Percentiles rank a stretch among this genome's conserved stretches.
Conservation (phyloP, 2,113 vertebrate species). For the Sphyrna mokarran region DNA sequence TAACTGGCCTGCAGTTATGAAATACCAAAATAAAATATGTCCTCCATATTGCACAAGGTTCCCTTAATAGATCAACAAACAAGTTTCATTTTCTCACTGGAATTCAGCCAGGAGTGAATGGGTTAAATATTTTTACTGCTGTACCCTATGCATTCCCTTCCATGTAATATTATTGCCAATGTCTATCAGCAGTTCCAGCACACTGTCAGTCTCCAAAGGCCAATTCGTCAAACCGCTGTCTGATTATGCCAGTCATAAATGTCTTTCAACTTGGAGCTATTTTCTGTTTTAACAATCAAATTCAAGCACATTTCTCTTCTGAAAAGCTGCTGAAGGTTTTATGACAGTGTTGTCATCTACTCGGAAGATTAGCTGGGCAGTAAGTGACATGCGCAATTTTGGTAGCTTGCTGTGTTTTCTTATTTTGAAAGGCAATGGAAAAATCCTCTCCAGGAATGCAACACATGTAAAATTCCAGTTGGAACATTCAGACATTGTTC, state of each 20-base stretch:
- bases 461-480: not conserved
- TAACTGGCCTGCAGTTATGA: not conserved
- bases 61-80: too few relatives aligned
- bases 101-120: not conserved
- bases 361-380: not conserved
- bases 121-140: not conserved
- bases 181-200: conserved; percentile 10
- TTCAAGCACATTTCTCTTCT: conserved; percentile 26
- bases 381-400: not conserved
- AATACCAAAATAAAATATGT: not conserved
- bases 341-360: conserved; percentile 11
- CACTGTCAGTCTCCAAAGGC: conserved; percentile 22
- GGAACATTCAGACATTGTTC: not conserved
- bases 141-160: not conserved
- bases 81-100: not conserved
- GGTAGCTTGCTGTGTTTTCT: not conserved
- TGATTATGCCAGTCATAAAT: conserved; percentile 25
- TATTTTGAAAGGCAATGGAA: not conserved
- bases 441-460: not conserved
- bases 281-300: conserved; percentile 27
- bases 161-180: not conserved
- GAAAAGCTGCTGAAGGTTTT: conserved; percentile 14
- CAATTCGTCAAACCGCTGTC: conserved; percentile 28
- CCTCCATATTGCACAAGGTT: not conserved
- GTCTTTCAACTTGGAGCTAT: conserved; percentile 29